Conservation (phyloP, 2,797 vertebrate species). For the Anabas testudineus region DNA sequence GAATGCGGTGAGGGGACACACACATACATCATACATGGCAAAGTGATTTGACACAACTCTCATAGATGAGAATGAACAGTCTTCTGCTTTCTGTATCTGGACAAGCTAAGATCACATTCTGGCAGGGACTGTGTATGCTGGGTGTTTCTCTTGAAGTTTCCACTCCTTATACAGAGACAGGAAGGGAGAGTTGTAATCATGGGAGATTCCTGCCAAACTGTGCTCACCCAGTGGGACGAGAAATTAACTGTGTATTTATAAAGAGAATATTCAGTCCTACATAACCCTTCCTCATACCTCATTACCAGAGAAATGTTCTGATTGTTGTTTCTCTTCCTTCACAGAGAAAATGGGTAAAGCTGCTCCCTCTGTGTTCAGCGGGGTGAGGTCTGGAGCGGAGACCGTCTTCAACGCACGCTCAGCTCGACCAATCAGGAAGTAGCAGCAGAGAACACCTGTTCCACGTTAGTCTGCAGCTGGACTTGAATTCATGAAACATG, state of each 20-base stretch:
- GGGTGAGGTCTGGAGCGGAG: constrained; percentile 88
- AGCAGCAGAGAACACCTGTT: constrained; percentile 48
- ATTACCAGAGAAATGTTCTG: neutral
- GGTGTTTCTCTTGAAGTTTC: constrained; percentile 73
- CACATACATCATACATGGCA: neutral
- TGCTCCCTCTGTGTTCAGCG: constrained; percentile 93
- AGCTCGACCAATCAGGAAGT: constrained; percentile 81
- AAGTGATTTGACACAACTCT: neutral
- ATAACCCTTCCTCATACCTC: neutral
- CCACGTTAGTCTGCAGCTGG: constrained; percentile 15
- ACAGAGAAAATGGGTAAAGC: constrained; percentile 89
- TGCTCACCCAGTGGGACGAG: constrained; percentile 7
- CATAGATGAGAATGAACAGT: neutral
- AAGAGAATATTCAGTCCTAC: neutral
- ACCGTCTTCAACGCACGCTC: constrained; percentile 89
- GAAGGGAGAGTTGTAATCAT: constrained; percentile 20
- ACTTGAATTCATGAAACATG: neutral
- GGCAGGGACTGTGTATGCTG: constrained; percentile 34
- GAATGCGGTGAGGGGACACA: constrained; percentile 89
- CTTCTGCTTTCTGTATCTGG: constrained; percentile 15
- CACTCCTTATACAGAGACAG: constrained; percentile 82
- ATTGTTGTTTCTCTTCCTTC: constrained; percentile 26
- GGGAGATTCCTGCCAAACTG: constrained; percentile 36
- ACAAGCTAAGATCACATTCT: constrained; percentile 29
- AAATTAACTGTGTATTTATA: constrained; percentile 19